These are phyloP conservation scores for Serranus cabrilla DNA, from an alignment of 2,797 vertebrate species.

Conservation along the genomic window DNA sequence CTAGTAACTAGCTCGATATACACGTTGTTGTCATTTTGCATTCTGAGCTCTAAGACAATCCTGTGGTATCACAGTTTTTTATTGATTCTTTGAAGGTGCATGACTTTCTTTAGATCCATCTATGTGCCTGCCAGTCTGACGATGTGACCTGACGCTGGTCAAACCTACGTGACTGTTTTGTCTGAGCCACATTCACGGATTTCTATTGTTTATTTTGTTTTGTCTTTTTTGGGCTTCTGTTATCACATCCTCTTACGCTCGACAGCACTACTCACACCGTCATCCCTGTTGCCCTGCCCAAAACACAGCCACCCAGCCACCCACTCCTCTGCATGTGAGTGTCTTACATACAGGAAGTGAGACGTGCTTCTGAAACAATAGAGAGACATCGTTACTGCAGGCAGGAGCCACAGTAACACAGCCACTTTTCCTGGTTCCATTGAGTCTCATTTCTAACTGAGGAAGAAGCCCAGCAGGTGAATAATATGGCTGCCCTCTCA, in stretches of 20 bases:
- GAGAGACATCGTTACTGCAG: constrained; percentile 15
- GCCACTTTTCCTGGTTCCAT: no score
- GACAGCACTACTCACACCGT: constrained; percentile 27
- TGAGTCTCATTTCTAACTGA: constrained; percentile 25
- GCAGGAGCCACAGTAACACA: neutral
- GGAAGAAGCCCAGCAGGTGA: constrained; percentile 25
- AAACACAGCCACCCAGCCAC: constrained; percentile 32
- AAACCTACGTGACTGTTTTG: constrained; percentile 69
- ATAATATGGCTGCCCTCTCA: constrained; percentile 32
- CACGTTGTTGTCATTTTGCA: neutral
- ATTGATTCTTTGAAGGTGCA: neutral
- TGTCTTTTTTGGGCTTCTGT: constrained; percentile 59
- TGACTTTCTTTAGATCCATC: neutral
- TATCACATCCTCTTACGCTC: constrained; percentile 64
- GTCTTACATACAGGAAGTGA: constrained; percentile 61
- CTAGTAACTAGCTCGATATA: neutral
- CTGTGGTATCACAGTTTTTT: neutral
- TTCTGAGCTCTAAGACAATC: neutral
- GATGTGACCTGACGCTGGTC: constrained; percentile 46
- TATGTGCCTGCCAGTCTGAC: constrained; percentile 33
- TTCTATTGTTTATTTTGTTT: constrained; percentile 75
- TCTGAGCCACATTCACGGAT: constrained; percentile 65
- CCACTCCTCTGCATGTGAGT: constrained; percentile 27
- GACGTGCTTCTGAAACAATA: constrained; percentile 59
- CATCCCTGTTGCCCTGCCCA: constrained; percentile 2